These are phyloP conservation scores for Sebastes aleutianus DNA, from an alignment of 2,797 vertebrate genomes.

Conservation along the genomic window DNA sequence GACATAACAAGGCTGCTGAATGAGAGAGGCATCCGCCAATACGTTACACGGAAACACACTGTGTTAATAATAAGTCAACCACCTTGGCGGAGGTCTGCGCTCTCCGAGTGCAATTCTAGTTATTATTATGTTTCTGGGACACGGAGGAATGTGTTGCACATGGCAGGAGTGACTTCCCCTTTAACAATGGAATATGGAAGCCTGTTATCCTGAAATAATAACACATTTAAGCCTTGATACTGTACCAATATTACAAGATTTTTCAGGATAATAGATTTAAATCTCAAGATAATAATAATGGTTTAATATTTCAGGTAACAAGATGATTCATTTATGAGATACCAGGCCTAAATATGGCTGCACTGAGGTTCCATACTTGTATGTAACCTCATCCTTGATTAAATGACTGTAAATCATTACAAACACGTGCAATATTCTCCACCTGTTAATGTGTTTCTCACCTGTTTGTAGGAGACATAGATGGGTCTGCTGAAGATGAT, in stretches of 20 bases:
- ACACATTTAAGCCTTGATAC: neutral
- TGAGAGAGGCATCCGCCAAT: no score
- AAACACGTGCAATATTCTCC: neutral
- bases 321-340: neutral
- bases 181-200: neutral
- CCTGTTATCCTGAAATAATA: neutral
- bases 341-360: neutral
- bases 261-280: neutral
- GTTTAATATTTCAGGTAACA: neutral
- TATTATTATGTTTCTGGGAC: neutral
- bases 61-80: no score
- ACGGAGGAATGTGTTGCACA: neutral
- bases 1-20: no score
- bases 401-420: neutral
- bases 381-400: neutral
- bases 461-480: conserved; percentile 95
- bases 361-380: neutral
- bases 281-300: neutral
- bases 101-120: no score
- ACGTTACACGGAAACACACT: no score
- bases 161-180: neutral
- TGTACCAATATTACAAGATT: no score
- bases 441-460: conserved; percentile 55
- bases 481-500: conserved; percentile 92
- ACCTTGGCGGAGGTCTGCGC: no score